phyloP scores from a whole-genome alignment of 1,140 invertebrate genomes.

The Caenorhabditis tropicalis region DNA sequence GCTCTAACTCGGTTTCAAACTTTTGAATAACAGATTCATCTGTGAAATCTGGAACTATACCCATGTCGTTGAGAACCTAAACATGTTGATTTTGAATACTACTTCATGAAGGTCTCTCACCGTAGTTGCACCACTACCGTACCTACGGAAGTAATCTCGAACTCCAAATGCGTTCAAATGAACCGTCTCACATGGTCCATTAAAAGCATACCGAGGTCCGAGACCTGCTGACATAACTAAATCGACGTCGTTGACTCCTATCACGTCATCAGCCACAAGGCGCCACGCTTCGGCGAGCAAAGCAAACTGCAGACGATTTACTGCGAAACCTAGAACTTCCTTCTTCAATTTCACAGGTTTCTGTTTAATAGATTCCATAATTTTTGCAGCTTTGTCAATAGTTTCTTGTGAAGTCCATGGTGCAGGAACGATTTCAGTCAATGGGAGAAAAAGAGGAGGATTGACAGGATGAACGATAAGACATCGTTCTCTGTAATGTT shows the following conservation, averaged over 20 bases:
- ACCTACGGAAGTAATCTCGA: constrained; percentile 11
- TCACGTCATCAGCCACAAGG: constrained; percentile 82
- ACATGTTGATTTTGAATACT: not conserved
- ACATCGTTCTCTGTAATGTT: constrained; percentile 33
- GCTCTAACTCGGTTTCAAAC: not conserved
- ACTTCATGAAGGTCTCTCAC: not conserved
- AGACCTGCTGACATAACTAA: constrained; percentile 85
- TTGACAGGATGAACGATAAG: constrained; percentile 77
- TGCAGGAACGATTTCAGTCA: constrained; percentile 91
- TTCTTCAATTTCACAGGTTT: constrained; percentile 82
- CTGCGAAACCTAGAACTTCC: constrained; percentile 89
- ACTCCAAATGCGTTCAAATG: constrained; percentile 90
- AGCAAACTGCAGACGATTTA: constrained; percentile 94
- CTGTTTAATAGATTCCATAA: constrained; percentile 89
- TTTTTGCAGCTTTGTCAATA: constrained; percentile 77
- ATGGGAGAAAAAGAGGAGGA: constrained; percentile 91
- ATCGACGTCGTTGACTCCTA: constrained; percentile 88
- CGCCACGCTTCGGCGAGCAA: constrained; percentile 91
- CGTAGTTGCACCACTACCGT: not conserved
- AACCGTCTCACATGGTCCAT: constrained; percentile 90
- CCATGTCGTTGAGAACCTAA: constrained; percentile 51
- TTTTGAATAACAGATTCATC: constrained; percentile 41
- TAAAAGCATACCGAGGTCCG: constrained; percentile 90
- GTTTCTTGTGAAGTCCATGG: constrained; percentile 83
- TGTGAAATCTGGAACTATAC: constrained; percentile 42